Evolutionary conservation across 2,797 vertebrate species (phyloP).

Genomic region (Leptodactylus fallax): DNA sequence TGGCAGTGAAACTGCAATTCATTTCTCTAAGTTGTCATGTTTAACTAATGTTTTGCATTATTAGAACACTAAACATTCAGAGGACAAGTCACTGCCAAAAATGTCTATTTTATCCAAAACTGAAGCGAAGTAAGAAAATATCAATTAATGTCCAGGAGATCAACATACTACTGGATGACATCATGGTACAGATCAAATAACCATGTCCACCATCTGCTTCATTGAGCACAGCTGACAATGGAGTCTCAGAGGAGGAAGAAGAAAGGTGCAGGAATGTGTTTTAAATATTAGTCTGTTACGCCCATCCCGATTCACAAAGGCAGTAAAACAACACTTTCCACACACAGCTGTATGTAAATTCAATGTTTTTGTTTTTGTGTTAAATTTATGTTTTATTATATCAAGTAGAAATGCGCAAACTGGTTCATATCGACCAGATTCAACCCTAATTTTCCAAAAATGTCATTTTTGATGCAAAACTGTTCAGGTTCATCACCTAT

Average conservation of each 20-base stretch:
- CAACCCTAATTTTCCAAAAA: too few species aligned
- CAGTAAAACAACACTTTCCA: constrained; percentile 10
- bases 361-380: not conserved
- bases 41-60: not conserved
- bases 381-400: not conserved
- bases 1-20: not conserved
- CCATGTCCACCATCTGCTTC: constrained; percentile 31
- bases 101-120: constrained; percentile 21
- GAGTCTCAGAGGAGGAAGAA: constrained; percentile 38
- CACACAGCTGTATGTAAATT: not conserved
- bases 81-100: not conserved
- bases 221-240: constrained; percentile 17
- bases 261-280: not conserved
- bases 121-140: constrained; percentile 1
- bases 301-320: constrained; percentile 1
- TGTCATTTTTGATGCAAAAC: too few species aligned
- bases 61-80: not conserved
- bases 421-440: too few species aligned
- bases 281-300: not conserved
- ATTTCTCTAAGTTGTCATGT: not conserved
- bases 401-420: not conserved
- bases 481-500: too few species aligned
- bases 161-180: constrained; percentile 25
- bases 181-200: not conserved
- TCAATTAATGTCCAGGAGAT: not conserved